phyloP scores from a whole-genome alignment of 1,140 invertebrate species.

The Protaetia brevitarsis region DNA sequence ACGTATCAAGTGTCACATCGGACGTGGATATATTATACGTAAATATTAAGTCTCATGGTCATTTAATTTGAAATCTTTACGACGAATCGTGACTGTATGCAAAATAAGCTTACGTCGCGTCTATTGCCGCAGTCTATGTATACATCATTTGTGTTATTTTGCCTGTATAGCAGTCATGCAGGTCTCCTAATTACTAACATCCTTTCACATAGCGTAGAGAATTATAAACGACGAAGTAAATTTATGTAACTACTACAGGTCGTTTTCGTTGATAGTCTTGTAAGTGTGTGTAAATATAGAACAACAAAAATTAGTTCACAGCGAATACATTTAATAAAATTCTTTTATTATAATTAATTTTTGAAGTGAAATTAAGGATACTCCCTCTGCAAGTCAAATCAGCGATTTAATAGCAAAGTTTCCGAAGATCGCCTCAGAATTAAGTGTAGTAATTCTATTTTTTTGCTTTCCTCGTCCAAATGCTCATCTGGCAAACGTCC shows the following conservation, averaged over 20 bases:
- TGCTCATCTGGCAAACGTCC: not conserved
- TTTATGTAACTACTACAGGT: slow-evolving; percentile 2
- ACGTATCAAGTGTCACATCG: too few relatives aligned
- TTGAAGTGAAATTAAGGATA: too few relatives aligned
- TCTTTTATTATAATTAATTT: too few relatives aligned
- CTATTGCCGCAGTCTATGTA: not conserved
- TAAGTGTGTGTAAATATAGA: not conserved
- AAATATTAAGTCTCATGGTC: not conserved
- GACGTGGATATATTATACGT: too few relatives aligned
- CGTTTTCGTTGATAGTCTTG: not conserved
- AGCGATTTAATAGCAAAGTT: not conserved
- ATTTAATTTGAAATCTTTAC: not conserved
- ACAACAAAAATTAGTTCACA: not conserved
- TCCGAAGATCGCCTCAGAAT: not conserved
- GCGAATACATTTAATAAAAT: too few relatives aligned
- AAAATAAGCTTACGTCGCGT: not conserved
- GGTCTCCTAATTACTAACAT: slow-evolving; percentile 1
- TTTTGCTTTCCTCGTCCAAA: not conserved
- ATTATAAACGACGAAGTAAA: slow-evolving; percentile 3
- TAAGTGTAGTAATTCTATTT: too few relatives aligned
- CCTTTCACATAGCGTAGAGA: not conserved
- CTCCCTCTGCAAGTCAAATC: too few relatives aligned
- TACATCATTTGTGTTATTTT: not conserved
- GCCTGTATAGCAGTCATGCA: not conserved
- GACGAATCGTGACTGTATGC: not conserved